Base-by-base conservation (phyloP, 2,797 vertebrate genomes). In the Coregonus ussuriensis region DNA sequence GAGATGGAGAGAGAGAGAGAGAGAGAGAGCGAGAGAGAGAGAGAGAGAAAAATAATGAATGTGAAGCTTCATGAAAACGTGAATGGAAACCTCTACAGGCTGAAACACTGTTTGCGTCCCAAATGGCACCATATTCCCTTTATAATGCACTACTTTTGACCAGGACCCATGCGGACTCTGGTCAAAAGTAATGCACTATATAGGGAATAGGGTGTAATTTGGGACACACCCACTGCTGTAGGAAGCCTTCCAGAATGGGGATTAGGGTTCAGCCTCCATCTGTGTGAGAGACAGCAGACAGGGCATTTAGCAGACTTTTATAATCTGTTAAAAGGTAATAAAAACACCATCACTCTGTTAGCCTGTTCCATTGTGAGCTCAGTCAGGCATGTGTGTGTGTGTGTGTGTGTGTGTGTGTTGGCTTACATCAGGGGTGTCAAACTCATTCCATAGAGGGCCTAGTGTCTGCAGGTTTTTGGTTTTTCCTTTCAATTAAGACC, bases 231-330 rank as follows among this genome's bases (percentile, higher is more conserved):
- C n/a, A 25, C 7, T 62, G 21, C 11, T 85, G 86, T 87, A 86
- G 85, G 84, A 89, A 83, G 81, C 89, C 87, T 89, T 93, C 90
- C 88, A 91, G 85, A 88, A 89, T 77, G 73, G 84, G 89, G 88
- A 92, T 93, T 93, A 92, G 84, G 89, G 91, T 92, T 93, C 91
- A 92, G 75, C 66, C 88, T 91, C 89, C 93, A 93, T 92, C 93
- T 92, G 88, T 87, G 84, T 86, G 90, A 81, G 75, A 85, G 90
- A 88, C 82, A 89, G 92, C 91, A 93, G 88, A 91, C 78, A 77
- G 89, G 81, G 88, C 84, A 88, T 87, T 90, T 90, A 93, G 89
- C 86, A 93, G 91, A 94, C 86, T 94, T 93, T 93, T 93, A 89
- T 89, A 92, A 92, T 92, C 92, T 86, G 71, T 90, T 90, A 85